Percentiles rank a stretch among this genome's conserved stretches.
Evolutionary conservation across 2,113 vertebrate genomes (phyloP).

Genomic region (Tetraodon nigroviridis): DNA sequence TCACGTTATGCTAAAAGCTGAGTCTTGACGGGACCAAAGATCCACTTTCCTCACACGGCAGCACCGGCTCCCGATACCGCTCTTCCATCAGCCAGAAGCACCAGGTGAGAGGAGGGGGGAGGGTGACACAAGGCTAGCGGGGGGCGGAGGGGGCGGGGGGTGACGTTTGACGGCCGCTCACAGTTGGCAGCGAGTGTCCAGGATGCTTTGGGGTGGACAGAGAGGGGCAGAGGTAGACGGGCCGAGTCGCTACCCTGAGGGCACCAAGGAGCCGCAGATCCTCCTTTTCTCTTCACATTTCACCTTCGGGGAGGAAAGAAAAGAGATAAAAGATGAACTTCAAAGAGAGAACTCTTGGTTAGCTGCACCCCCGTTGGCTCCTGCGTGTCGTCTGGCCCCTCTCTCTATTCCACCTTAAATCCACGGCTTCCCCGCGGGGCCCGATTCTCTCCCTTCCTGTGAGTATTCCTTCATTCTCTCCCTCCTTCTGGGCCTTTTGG

Average conservation of each 20-base stretch:
- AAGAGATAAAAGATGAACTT: slow-evolving; percentile 55
- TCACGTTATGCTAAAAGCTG: slow-evolving; percentile 19
- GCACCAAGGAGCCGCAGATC: slow-evolving; percentile 48
- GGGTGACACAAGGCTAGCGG: slow-evolving; percentile 12
- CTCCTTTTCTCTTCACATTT: slow-evolving; percentile 41
- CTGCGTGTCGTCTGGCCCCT: slow-evolving; percentile 61
- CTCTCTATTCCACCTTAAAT: slow-evolving; percentile 68
- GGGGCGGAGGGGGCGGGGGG: slow-evolving; percentile 39
- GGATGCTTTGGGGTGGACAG: slow-evolving; percentile 63
- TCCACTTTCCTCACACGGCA: not conserved
- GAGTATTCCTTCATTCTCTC: slow-evolving; percentile 69
- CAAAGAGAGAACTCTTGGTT: slow-evolving; percentile 63
- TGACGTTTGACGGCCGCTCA: slow-evolving; percentile 70
- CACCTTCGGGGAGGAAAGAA: slow-evolving; percentile 41
- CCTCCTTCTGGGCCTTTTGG: slow-evolving; percentile 48
- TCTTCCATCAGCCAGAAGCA: slow-evolving; percentile 50
- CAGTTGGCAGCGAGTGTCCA: slow-evolving; percentile 73
- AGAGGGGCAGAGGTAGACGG: slow-evolving; percentile 60
- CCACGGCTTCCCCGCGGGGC: slow-evolving; percentile 58
- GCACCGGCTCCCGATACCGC: slow-evolving; percentile 32
- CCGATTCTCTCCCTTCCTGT: slow-evolving; percentile 64
- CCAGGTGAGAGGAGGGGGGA: slow-evolving; percentile 15
- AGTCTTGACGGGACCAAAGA: slow-evolving; percentile 8
- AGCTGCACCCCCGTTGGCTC: slow-evolving; percentile 57
- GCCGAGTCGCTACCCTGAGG: slow-evolving; percentile 44